Conservation (phyloP, 2,888 invertebrate species). For the Conus canariensis region DNA sequence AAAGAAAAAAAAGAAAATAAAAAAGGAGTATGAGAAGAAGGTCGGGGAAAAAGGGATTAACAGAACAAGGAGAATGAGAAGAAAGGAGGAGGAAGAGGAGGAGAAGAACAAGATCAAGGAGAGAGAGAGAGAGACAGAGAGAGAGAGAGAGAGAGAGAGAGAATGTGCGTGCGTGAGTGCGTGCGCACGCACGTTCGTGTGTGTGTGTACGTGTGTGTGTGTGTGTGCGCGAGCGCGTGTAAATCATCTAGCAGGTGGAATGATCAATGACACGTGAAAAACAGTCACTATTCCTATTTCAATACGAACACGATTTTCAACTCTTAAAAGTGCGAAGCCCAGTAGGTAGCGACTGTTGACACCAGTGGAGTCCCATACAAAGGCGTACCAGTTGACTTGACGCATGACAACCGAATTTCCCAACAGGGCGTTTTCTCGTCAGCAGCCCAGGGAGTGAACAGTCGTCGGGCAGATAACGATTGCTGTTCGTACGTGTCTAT, state of each 20-base stretch:
- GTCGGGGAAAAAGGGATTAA: background rate
- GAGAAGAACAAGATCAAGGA: background rate
- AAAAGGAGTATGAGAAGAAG: background rate
- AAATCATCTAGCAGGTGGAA: no score
- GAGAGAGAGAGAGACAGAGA: background rate
- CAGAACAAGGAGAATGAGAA: background rate
- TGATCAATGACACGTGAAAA: no score
- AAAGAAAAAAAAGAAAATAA: background rate
- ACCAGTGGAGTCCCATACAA: no score
- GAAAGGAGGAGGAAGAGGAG: background rate
- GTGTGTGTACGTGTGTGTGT: background rate
- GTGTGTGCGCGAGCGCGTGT: background rate
- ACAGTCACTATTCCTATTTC: no score
- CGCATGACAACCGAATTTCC: no score
- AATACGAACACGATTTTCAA: no score
- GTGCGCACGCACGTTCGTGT: background rate
- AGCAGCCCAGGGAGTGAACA: background rate
- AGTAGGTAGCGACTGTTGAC: no score
- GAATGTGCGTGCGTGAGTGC: background rate
- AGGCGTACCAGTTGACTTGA: no score
- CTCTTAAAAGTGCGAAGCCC: no score
- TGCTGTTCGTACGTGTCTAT: no score
- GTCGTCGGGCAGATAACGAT: no score
- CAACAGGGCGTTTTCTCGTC: no score
- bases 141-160: slow-evolving; percentile 2